Evolutionary conservation across 2,797 vertebrate species (phyloP).

Genomic region (Enteromius thamalakanensis): DNA sequence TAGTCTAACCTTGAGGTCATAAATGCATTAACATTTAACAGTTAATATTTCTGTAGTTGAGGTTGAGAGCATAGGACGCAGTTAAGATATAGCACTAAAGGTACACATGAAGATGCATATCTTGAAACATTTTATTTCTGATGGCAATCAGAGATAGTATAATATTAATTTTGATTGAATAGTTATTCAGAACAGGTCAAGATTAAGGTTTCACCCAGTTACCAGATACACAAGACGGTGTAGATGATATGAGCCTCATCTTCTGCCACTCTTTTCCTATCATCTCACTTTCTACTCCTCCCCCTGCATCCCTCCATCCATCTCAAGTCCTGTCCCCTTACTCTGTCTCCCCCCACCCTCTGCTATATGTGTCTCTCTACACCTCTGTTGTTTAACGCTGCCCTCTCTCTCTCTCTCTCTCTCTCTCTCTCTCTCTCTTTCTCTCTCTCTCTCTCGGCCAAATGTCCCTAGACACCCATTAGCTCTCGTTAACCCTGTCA

Average conservation of each 20-base stretch:
- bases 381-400: constrained; percentile 5
- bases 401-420: constrained; percentile 15
- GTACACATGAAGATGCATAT: neutral
- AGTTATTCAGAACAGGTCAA: neutral
- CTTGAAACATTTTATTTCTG: neutral
- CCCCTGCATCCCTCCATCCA: neutral
- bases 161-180: neutral
- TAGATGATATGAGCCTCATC: constrained; percentile 37
- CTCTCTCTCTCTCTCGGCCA: neutral
- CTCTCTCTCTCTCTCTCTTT: too few species aligned
- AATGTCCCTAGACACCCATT: constrained; percentile 76
- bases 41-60: too few species aligned
- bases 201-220: neutral
- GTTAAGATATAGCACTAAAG: neutral
- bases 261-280: constrained; percentile 28
- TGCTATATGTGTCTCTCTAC: neutral
- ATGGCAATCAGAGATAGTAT: neutral
- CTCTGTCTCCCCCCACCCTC: neutral
- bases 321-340: neutral
- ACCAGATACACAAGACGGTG: neutral
- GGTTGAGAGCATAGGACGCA: too few species aligned
- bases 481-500: constrained; percentile 83
- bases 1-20: too few species aligned
- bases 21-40: too few species aligned
- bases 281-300: constrained; percentile 26